Base-by-base conservation (phyloP, 1,140 invertebrate species). In the Meloidogyne hapla region DNA sequence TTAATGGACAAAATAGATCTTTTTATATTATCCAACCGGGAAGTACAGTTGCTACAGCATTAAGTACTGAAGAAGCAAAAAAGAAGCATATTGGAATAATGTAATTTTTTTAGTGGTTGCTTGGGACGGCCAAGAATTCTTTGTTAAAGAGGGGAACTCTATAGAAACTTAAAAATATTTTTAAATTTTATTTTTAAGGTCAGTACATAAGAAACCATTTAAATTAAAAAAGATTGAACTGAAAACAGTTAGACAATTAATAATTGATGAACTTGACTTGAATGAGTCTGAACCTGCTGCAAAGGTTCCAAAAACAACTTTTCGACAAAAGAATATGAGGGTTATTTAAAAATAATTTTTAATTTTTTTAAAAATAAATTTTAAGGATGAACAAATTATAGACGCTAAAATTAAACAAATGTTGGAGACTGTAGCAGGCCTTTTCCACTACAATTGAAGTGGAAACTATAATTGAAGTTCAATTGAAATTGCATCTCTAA, bases 21-120 rank as follows among this genome's bases (percentile, higher is more conserved):
- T 93, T 94, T 82, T 91, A 90, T 86, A 92, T 98, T 64, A 90
- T 91, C n/a, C 96, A 98, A 87, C 96, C 96, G 71, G 95, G 92
- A 10, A 97, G 94, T 85, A 93, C 95, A 13, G 93, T 99, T 4
- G 95, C 94, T 5, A 99, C 96, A 1, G 98, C 96, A 0, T 87
- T 99, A 25, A 92, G 92, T 81, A 90, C 92, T 67, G 95, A 94
- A 65, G 96, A 99, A 90, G 89, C 93, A 8, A 89, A 91, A 3
- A 88, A 89, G 2, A 99, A 99, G 88, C 91, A 95, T 80, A 73
- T 73, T 21, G 71, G 71, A 25, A 73, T 63, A 33, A 18, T 73
- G 71, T 73, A 64, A 13, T 56, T 33, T 28, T n/a, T n/a, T n/a
- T n/a, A n/a, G n/a, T n/a, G n/a, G n/a, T n/a, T n/a, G n/a, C n/a